Evolutionary conservation across 2,113 vertebrate species (phyloP), one percentile per base, ranked within the genome.

Genomic region (Platanista minor): DNA sequence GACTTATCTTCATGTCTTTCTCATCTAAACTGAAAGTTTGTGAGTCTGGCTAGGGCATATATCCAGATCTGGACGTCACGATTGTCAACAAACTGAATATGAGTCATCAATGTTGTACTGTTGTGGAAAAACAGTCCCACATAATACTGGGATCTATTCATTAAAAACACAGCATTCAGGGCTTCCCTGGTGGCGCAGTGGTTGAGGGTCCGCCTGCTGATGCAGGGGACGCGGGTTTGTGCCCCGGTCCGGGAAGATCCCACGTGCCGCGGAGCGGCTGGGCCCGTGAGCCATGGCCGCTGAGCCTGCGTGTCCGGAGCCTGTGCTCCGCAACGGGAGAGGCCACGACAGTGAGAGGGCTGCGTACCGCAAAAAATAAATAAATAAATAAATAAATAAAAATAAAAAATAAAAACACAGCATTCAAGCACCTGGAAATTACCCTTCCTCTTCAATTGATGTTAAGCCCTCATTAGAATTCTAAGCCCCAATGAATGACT

Each of bases 31-130:
- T 87, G 77, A 88, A 95, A 83, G 43, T 75, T 80, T 82, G 82
- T 46, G n/a, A 96, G 54, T n/a, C 31, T 74, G 43, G 3, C 23
- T 72, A 29, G 57, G 74, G 25, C 52, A 41, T 59, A 61, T 85
- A 59, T 85, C 75, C 77, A 83, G 31, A 91, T 61, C 49, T 94
- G 59, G 27, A 82, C 0, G 3, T 75, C 41, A 49, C 52, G 52
- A 52, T 66, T 95, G 52, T 97, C 67, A 82, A 66, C 72, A 92
- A 86, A 89, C 74, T 72, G 54, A 92, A 33, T 62, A n/a, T 93
- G 83, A 94, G 27, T 93, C 83, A 95, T 66, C 49, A 93, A 3
- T 94, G 23, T 94, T 78, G 66, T 87, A 52, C 52, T 66, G 9
- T n/a, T 86, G 49, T 83, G 74, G 84, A 84, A 90, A 87, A 96